These are phyloP conservation scores for Trogon melanurus DNA, from an alignment of 2,113 vertebrate species.

Conservation along the genomic window DNA sequence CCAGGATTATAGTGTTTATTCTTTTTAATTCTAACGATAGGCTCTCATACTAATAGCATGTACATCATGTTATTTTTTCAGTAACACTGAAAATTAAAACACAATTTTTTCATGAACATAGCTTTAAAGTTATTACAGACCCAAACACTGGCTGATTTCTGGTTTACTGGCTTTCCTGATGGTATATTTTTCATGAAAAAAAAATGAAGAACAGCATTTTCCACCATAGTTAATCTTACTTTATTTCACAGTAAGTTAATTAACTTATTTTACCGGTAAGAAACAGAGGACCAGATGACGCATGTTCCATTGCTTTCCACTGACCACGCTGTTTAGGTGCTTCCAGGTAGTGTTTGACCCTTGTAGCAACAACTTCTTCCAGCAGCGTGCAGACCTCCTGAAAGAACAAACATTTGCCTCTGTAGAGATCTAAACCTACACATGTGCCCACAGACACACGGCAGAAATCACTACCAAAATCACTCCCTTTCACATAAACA, in stretches of 20 bases:
- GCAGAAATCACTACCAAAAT: constrained; percentile 11
- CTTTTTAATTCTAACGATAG: neutral
- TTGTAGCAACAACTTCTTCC: constrained; percentile 83
- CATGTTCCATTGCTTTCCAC: constrained; percentile 74
- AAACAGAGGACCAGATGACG: constrained; percentile 77
- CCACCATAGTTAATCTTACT: neutral
- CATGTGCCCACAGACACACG: neutral
- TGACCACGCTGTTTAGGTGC: constrained; percentile 70
- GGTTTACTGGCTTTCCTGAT: neutral
- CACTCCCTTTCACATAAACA: neutral
- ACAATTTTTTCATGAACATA: neutral
- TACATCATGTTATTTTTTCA: neutral
- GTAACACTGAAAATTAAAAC: neutral
- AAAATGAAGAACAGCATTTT: neutral
- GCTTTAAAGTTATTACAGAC: neutral
- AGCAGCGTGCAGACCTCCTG: constrained; percentile 87
- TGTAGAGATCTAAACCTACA: neutral
- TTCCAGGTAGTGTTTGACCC: constrained; percentile 83
- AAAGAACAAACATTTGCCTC: constrained; percentile 27
- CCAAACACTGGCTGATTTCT: neutral
- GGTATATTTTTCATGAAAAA: constrained; percentile 3
- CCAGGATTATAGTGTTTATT: neutral
- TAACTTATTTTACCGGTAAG: constrained; percentile 82
- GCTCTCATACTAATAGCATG: neutral
- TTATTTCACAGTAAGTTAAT: neutral